A percentile compares a stretch with the other conserved stretches of the same genome.
Conservation (phyloP, 2,888 invertebrate species). For the Hoplodrina ambigua region DNA sequence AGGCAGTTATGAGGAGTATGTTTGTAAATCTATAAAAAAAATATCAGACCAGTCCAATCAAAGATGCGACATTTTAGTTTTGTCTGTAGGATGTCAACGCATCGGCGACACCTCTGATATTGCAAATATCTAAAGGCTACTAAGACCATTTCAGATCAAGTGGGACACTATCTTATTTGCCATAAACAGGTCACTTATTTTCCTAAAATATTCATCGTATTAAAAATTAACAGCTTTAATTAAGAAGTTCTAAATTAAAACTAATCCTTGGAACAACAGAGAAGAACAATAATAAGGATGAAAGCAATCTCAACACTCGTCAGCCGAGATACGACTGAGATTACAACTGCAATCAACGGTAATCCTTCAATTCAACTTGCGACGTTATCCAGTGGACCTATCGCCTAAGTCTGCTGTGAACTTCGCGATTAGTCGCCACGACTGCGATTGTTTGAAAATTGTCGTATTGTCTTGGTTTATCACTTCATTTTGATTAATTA, state of each 20-base stretch:
- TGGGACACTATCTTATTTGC: no score
- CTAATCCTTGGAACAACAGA: neutral
- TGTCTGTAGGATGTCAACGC: no score
- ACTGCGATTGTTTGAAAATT: neutral
- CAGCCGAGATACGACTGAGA: conserved; percentile 15
- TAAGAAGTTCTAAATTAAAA: neutral
- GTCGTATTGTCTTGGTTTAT: neutral
- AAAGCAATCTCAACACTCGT: conserved; percentile 27
- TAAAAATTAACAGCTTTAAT: neutral
- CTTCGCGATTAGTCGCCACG: conserved; percentile 4
- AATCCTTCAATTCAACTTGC: conserved; percentile 59
- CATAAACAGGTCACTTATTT: no score
- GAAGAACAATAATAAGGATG: conserved; percentile 24
- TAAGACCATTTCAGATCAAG: no score
- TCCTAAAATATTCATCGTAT: no score
- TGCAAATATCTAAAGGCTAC: no score
- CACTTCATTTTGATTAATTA: neutral
- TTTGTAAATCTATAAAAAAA: no score
- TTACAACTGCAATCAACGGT: conserved; percentile 48
- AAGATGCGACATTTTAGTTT: no score
- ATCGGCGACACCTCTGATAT: no score
- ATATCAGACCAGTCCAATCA: no score
- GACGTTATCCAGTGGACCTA: conserved; percentile 27
- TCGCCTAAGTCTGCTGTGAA: conserved; percentile 6
- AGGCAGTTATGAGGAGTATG: no score